Base-by-base conservation (phyloP, 2,888 invertebrate genomes). In the Ophion slaviceki region DNA sequence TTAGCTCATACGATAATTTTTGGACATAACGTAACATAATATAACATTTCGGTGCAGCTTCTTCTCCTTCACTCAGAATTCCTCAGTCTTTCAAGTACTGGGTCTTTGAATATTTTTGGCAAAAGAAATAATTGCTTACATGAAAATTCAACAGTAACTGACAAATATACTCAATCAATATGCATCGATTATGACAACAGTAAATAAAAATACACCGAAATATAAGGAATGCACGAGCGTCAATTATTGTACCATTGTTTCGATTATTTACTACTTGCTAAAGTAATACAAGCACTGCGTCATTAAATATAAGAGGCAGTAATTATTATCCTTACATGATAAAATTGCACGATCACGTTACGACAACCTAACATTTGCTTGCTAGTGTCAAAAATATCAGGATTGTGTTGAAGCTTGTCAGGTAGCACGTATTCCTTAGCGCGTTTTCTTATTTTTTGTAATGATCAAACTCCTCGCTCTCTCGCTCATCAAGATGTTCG, bases 391-490 rank as follows among this genome's bases (percentile, higher is more conserved):
- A 11, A 3, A 11, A 14, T 14, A 14, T 1, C 2, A 47, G 11
- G 47, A 14, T 47, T 14, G 47, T 14, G 11, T 14, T 47, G 17
- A 53, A 53, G 14, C 17, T 53, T 53, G 17, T 14, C 7, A 61
- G 6, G 20, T 61, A 1, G 61, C 61, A 20, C 61, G 61, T 66
- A 14, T 62, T 61, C 59, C 80, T 84, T 82, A 40, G 62, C 32
- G 53, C 6, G 28, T 66, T 74, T 70, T 76, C 36, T 85, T 68
- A 87, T 61, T 75, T 86, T 45, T 87, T 89, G 62, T 79, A 88
- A 77, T 89, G 88, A 67, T 88, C 87, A 68, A 89, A 87, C 57
- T 90, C 88, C 11, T 88, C 85, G 67, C 87, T 85, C 24, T 82
- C 71, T 32, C 47, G 67, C 28, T 84, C 71, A 64, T 71, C 70